These are phyloP conservation scores for Cantharis rufa DNA, from an alignment of 2,888 invertebrate species.

Conservation along the genomic window DNA sequence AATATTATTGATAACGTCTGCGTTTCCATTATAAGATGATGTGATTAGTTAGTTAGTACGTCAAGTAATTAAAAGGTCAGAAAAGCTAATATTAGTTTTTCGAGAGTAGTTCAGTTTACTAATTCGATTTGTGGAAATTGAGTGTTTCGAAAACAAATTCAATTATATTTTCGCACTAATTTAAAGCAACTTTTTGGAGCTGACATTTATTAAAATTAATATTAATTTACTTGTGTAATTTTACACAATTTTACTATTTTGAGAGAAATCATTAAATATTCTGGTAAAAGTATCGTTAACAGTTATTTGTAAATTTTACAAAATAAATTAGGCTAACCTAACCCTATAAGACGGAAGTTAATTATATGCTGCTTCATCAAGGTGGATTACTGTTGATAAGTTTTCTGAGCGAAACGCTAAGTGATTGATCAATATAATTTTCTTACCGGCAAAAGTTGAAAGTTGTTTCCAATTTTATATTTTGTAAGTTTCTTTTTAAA, in stretches of 20 bases:
- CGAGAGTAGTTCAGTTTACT: background rate
- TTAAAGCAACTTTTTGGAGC: background rate
- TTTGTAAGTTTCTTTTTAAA: background rate
- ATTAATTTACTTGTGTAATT: background rate
- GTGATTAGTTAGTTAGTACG: background rate
- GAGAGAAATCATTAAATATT: background rate
- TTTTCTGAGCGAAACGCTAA: background rate
- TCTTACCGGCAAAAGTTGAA: background rate
- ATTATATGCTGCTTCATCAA: background rate
- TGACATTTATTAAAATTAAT: background rate
- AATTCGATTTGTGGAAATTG: background rate
- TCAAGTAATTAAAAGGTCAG: background rate
- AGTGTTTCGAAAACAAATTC: background rate
- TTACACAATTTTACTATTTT: background rate
- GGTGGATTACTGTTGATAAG: background rate
- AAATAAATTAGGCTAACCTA: background rate
- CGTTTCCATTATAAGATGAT: background rate
- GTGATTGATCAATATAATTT: background rate
- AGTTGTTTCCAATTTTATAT: background rate
- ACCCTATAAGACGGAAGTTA: background rate
- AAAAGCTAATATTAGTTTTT: slow-evolving; percentile 1
- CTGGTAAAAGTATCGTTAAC: background rate
- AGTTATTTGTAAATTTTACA: background rate
- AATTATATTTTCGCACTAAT: background rate
- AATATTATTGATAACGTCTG: background rate